Conservation (phyloP, 2,797 vertebrate species). For the Carduelis carduelis region DNA sequence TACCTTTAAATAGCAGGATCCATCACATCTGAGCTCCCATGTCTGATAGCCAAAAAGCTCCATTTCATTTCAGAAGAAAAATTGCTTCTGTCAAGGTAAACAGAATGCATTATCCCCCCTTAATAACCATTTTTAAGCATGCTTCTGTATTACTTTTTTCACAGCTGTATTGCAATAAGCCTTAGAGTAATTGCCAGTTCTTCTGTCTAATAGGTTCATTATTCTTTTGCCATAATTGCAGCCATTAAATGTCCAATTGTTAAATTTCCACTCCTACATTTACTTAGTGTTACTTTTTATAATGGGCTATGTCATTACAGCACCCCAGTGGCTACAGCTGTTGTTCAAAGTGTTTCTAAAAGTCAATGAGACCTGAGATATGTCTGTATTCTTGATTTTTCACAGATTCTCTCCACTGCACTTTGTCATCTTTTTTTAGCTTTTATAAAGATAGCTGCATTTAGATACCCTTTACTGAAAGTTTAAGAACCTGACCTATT, state of each 20-base stretch:
- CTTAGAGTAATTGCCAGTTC: constrained; percentile 81
- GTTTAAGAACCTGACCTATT: constrained; percentile 62
- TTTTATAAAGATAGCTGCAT: constrained; percentile 49
- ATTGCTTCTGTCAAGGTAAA: constrained; percentile 78
- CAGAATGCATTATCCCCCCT: constrained; percentile 79
- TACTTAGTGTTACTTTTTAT: constrained; percentile 84
- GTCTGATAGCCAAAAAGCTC: constrained; percentile 74
- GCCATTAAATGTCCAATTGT: constrained; percentile 86
- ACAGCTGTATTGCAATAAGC: constrained; percentile 83
- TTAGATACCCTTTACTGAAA: constrained; percentile 57
- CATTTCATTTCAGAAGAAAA: constrained; percentile 77
- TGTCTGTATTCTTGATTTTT: constrained; percentile 66
- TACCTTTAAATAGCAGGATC: constrained; percentile 73
- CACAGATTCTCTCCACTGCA: constrained; percentile 15
- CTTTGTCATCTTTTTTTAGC: constrained; percentile 32
- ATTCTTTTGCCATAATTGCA: constrained; percentile 86
- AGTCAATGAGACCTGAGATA: constrained; percentile 76
- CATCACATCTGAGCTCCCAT: constrained; percentile 74
- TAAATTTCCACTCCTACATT: constrained; percentile 81
- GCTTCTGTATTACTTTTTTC: constrained; percentile 77
- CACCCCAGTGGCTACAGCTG: constrained; percentile 75
- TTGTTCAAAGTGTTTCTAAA: constrained; percentile 77
- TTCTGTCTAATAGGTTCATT: constrained; percentile 84
- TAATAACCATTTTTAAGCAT: constrained; percentile 83
- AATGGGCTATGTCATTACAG: constrained; percentile 77